A percentile compares a stretch with the other conserved stretches of the same genome.
Evolutionary conservation across 2,113 vertebrate species (phyloP).

Genomic region (Clarias batrachus): DNA sequence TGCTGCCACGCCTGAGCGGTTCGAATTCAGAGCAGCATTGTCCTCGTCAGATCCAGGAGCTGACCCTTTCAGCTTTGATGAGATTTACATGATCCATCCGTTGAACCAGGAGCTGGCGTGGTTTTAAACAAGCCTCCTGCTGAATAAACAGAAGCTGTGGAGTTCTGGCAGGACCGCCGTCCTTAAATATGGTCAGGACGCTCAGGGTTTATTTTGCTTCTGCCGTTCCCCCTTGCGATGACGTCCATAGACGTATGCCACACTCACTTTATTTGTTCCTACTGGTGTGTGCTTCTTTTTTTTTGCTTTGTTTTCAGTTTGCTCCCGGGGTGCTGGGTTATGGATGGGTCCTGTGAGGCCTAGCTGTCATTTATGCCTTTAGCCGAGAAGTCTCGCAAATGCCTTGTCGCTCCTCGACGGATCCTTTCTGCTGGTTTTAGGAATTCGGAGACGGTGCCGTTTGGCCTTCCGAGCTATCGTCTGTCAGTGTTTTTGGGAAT

Average conservation of each 20-base stretch:
- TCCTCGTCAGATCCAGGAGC: conserved; percentile 3
- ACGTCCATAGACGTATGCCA: conserved; percentile 23
- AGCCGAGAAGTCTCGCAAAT: conserved; percentile 30
- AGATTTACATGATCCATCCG: conserved; percentile 27
- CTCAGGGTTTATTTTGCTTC: conserved; percentile 39
- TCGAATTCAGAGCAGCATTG: background rate
- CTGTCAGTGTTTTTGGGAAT: conserved; percentile 34
- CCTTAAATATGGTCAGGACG: conserved; percentile 37
- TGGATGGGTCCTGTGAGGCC: conserved; percentile 43
- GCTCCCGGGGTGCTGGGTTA: conserved; percentile 29
- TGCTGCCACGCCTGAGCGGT: background rate
- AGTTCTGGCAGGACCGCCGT: conserved; percentile 33
- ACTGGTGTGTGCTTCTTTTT: conserved; percentile 19
- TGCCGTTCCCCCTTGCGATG: conserved; percentile 17
- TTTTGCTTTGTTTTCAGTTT: conserved; percentile 18
- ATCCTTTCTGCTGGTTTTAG: conserved; percentile 36
- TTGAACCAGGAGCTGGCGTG: conserved; percentile 37
- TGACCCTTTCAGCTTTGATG: conserved; percentile 34
- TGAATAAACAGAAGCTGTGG: conserved; percentile 44
- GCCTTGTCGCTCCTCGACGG: conserved; percentile 38
- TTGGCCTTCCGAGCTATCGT: conserved; percentile 1
- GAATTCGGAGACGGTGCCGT: conserved; percentile 36
- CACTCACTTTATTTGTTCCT: conserved; percentile 17
- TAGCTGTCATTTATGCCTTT: conserved; percentile 47
- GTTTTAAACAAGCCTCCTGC: conserved; percentile 39